Base-by-base conservation (phyloP, 37 sponge, comb jelly and placozoan species). In the Beroe ovata region DNA sequence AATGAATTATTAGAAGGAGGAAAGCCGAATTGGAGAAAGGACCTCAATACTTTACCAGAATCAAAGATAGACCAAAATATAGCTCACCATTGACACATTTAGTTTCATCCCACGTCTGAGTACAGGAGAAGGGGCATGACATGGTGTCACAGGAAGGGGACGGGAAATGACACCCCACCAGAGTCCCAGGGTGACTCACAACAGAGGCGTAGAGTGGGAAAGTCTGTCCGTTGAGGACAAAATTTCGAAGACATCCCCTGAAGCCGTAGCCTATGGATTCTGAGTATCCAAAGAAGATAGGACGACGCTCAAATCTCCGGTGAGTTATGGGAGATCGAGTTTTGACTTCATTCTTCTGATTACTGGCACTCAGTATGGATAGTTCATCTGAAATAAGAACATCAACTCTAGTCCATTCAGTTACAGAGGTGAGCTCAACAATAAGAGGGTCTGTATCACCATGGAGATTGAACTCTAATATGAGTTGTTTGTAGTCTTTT, bases 401-500 rank as follows among this genome's bases (percentile, higher is more conserved):
- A 2, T 30, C 69, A 6, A 66, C 69, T 29, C 16, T 29, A 8
- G 30, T 30, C 69, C 69, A 66, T 18, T 66, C 32, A 29, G 25
- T 32, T 2, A 66, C 35, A 18, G 69, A 66, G 16, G 33, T 32
- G 2, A 66, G 69, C 34, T 66, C 69, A 2, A 66, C 69, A 11
- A 30, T 30, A 1, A 66, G 30, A 1, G 25, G 25, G 2, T 25
- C 11, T 6, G 25, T 25, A 1, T 26, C 16, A 33, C 69, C 69
- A 18, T 66, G 69, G 11, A 66, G 30, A 18, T 66, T 66, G 2
- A 30, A 66, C 69, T 66, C 69, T 32, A 66, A 66, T 11, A 66
- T 66, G 69, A 66, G 69, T 66, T 66, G 69, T 16, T 66, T 66
- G 30, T 66, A 66, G 69, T 66, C 69, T 66, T 66, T 66, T 66